phyloP scores from a whole-genome alignment of 2,888 invertebrate species.

The Trachelus stipa region DNA sequence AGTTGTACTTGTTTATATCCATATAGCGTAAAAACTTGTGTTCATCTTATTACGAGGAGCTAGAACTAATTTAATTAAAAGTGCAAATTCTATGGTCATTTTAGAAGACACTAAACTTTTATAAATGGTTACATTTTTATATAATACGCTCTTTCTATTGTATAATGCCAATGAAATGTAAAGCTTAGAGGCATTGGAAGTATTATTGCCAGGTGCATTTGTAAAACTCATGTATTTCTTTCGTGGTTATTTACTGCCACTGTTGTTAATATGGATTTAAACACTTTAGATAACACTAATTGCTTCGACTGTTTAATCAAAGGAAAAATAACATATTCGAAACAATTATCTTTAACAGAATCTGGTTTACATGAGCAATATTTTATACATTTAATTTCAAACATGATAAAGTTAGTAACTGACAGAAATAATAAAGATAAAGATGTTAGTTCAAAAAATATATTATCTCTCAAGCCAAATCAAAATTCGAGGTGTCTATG shows the following conservation, averaged over 20 bases:
- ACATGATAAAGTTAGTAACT: conserved; percentile 37
- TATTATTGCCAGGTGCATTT: conserved; percentile 38
- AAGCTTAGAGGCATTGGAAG: conserved; percentile 38
- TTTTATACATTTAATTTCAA: conserved; percentile 12
- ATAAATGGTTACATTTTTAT: conserved; percentile 39
- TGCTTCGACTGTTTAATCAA: neutral
- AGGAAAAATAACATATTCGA: neutral
- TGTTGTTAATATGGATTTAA: conserved; percentile 33
- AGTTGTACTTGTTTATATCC: no score
- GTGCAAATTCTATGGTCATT: no score
- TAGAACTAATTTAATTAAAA: no score
- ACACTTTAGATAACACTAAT: conserved; percentile 31
- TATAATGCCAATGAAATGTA: conserved; percentile 45
- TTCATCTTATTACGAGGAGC: neutral
- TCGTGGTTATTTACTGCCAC: conserved; percentile 46
- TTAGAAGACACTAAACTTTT: conserved; percentile 21
- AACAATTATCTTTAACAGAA: neutral
- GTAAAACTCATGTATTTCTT: conserved; percentile 42
- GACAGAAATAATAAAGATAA: conserved; percentile 41
- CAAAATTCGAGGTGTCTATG: conserved; percentile 24
- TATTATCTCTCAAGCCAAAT: conserved; percentile 35
- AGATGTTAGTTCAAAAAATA: conserved; percentile 19
- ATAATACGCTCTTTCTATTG: conserved; percentile 44
- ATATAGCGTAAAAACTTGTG: neutral
- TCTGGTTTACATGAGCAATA: neutral